These are phyloP conservation scores for Melitaea athalia DNA, from an alignment of 2,888 invertebrate genomes.

Conservation along the genomic window DNA sequence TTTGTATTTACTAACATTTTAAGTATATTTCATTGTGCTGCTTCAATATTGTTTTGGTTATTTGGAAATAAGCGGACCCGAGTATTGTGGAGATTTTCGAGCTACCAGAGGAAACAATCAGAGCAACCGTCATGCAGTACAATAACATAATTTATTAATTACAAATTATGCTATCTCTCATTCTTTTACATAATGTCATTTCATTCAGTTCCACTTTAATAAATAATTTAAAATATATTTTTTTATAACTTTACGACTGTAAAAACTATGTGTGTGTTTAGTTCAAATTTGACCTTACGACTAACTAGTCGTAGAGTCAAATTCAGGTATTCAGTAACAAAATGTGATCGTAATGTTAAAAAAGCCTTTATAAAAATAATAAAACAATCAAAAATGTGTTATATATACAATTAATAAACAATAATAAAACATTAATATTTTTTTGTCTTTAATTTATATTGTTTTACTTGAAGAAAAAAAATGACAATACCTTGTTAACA, in stretches of 20 bases:
- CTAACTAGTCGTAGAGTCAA: too few species aligned
- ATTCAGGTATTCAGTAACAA: too few species aligned
- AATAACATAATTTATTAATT: neutral
- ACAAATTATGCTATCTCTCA: neutral
- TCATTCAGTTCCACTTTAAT: too few species aligned
- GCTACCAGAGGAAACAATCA: conserved; percentile 22
- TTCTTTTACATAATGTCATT: too few species aligned
- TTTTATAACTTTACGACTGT: too few species aligned
- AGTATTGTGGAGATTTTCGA: conserved; percentile 53
- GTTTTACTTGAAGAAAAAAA: too few species aligned
- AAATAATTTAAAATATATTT: too few species aligned
- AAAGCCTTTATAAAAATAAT: too few species aligned
- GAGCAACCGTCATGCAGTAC: neutral
- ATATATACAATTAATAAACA: neutral
- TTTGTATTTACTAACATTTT: conserved; percentile 43
- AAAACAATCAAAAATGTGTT: neutral
- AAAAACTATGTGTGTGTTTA: too few species aligned
- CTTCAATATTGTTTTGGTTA: conserved; percentile 68
- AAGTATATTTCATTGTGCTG: conserved; percentile 63
- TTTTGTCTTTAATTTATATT: neutral
- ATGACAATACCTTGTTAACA: too few species aligned
- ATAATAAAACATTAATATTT: neutral
- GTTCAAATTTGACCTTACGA: too few species aligned
- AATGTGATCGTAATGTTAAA: too few species aligned
- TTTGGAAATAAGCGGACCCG: conserved; percentile 68